A percentile compares a stretch with the other conserved stretches of the same genome.
Conservation (phyloP, 2,113 vertebrate genomes). For the Oncorhynchus gorbuscha region DNA sequence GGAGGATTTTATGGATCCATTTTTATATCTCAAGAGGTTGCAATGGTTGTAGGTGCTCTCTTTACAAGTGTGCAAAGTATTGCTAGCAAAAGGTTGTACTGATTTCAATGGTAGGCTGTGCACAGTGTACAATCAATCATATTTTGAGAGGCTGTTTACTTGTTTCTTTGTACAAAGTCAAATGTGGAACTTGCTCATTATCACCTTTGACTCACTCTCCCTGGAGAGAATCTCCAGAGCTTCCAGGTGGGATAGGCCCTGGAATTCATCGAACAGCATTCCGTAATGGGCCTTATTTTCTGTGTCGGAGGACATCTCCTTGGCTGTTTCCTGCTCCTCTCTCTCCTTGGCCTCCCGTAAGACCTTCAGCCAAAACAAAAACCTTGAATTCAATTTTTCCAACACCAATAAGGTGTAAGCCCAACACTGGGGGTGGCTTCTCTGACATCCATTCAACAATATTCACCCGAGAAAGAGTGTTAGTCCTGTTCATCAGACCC, state of each 20-base stretch:
- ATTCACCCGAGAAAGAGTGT: conserved; percentile 86
- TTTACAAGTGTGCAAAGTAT: no score
- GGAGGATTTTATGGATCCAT: no score
- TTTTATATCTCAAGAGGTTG: no score
- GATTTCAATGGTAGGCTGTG: no score
- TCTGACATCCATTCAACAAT: not conserved
- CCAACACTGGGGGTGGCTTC: not conserved
- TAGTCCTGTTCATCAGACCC: conserved; percentile 84
- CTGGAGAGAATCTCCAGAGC: conserved; percentile 94
- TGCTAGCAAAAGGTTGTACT: no score
- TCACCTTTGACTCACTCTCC: conserved; percentile 94
- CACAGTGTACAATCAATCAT: no score
- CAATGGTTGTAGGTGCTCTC: no score
- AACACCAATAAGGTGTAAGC: not conserved
- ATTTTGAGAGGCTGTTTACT: no score
- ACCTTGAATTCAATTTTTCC: not conserved
- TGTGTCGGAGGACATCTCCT: conserved; percentile 67
- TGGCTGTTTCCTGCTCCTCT: conserved; percentile 82
- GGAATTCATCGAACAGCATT: conserved; percentile 95
- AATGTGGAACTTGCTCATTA: no score
- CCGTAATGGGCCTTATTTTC: conserved; percentile 92
- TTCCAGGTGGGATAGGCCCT: conserved; percentile 94
- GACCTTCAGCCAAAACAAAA: conserved; percentile 73
- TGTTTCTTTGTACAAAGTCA: no score
- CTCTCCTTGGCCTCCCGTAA: conserved; percentile 93